Conservation (phyloP, 2,797 vertebrate genomes). For the Coregonus sp. region DNA sequence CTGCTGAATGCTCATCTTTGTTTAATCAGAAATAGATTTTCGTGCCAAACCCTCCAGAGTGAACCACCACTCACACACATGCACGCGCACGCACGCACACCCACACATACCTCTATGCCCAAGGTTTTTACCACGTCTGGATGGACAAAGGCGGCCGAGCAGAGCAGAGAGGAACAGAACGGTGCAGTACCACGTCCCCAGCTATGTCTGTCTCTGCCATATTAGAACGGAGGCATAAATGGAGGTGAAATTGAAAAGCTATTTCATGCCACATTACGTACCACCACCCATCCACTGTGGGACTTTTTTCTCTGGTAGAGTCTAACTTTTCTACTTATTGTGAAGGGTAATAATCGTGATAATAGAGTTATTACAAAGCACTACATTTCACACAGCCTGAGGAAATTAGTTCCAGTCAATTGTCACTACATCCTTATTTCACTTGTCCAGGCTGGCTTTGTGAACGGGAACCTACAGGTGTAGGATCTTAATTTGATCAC, state of each 20-base stretch:
- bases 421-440: neutral
- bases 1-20: conserved; percentile 21
- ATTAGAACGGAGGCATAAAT: conserved; percentile 5
- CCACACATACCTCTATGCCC: conserved; percentile 14
- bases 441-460: neutral
- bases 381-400: conserved; percentile 46
- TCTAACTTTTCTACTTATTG: conserved; percentile 43
- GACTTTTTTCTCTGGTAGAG: neutral
- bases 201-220: neutral
- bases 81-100: neutral
- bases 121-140: conserved; percentile 42
- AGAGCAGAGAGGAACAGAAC: conserved; percentile 15
- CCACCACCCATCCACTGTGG: conserved; percentile 18
- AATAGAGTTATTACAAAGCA: conserved; percentile 57
- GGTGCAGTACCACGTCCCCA: too few species aligned
- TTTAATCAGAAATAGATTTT: conserved; percentile 23
- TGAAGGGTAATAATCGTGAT: conserved; percentile 64
- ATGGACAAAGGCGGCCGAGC: conserved; percentile 22
- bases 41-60: conserved; percentile 15
- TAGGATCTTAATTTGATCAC: too few species aligned
- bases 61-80: conserved; percentile 8
- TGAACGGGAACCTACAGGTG: neutral
- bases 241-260: conserved; percentile 67
- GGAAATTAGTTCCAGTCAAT: neutral
- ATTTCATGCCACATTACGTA: conserved; percentile 74